Conservation (phyloP, 1,140 invertebrate genomes). For the Musca vetustissima region DNA sequence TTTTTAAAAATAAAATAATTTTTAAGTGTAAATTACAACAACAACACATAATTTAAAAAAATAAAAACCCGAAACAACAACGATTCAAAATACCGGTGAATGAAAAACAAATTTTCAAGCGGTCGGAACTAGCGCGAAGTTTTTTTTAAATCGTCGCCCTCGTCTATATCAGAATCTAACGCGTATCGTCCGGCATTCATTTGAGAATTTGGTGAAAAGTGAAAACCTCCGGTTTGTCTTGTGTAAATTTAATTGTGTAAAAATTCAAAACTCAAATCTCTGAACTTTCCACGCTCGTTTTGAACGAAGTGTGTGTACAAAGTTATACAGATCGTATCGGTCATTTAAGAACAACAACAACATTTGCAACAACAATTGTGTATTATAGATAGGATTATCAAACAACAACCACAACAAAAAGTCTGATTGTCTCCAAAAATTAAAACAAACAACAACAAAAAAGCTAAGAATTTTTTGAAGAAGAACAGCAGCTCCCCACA, state of each 20-base stretch:
- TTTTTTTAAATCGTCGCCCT: constrained; percentile 2
- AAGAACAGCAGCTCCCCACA: background rate
- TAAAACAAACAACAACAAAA: background rate
- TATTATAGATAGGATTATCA: background rate
- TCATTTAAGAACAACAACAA: constrained; percentile 27
- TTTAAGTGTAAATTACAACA: constrained; percentile 2
- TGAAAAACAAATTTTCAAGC: too few species aligned
- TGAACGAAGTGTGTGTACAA: too few species aligned
- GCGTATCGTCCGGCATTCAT: background rate
- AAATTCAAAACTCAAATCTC: too few species aligned
- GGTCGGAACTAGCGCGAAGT: background rate
- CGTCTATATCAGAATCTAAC: background rate
- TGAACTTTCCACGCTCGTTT: too few species aligned
- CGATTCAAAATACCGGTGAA: too few species aligned
- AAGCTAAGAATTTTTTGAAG: background rate
- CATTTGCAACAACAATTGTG: background rate
- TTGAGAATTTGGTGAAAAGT: too few species aligned
- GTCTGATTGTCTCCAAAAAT: constrained; percentile 8
- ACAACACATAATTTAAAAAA: background rate
- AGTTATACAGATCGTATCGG: too few species aligned
- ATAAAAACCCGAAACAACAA: background rate
- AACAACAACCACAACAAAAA: constrained; percentile 15
- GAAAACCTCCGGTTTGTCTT: too few species aligned
- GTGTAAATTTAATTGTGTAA: too few species aligned
- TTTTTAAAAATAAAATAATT: background rate